Conservation (phyloP, 2,888 invertebrate genomes). For the Xestia rhomboidea region DNA sequence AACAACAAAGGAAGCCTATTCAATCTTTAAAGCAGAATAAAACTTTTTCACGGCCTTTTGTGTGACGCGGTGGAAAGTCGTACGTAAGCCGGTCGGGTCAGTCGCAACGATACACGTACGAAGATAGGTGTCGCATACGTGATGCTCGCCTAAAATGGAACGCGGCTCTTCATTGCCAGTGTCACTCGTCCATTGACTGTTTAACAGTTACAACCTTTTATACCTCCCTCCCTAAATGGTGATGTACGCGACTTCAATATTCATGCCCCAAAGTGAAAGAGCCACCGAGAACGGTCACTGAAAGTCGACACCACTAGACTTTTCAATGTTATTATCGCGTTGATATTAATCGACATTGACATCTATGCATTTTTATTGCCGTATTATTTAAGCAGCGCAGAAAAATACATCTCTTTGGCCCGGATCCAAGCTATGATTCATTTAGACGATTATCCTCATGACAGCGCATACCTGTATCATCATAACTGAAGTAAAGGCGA, state of each 20-base stretch:
- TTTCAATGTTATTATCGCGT: conserved; percentile 55
- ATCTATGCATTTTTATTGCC: conserved; percentile 46
- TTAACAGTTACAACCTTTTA: conserved; percentile 87
- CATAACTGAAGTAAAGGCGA: conserved; percentile 35
- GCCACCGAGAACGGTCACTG: conserved; percentile 66
- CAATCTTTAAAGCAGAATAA: conserved; percentile 68
- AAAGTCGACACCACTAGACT: conserved; percentile 66
- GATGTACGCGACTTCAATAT: conserved; percentile 84
- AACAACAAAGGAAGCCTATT: conserved; percentile 40
- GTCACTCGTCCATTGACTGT: conserved; percentile 86
- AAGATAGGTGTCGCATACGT: conserved; percentile 82
- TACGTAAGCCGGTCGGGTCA: conserved; percentile 74
- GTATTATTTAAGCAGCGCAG: conserved; percentile 43
- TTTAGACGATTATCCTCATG: conserved; percentile 48
- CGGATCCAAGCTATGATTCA: conserved; percentile 62
- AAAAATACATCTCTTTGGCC: conserved; percentile 42
- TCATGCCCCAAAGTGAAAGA: conserved; percentile 84
- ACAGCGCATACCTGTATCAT: conserved; percentile 31
- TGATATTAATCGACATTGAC: conserved; percentile 51
- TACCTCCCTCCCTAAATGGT: conserved; percentile 79
- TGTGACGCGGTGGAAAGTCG: conserved; percentile 84
- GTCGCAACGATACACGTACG: conserved; percentile 80
- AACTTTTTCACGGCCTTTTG: conserved; percentile 74
- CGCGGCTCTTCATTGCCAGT: conserved; percentile 84
- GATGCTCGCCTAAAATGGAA: conserved; percentile 83